These are phyloP conservation scores for Metallyticus violacea DNA, from an alignment of 2,888 invertebrate genomes.

Conservation along the genomic window DNA sequence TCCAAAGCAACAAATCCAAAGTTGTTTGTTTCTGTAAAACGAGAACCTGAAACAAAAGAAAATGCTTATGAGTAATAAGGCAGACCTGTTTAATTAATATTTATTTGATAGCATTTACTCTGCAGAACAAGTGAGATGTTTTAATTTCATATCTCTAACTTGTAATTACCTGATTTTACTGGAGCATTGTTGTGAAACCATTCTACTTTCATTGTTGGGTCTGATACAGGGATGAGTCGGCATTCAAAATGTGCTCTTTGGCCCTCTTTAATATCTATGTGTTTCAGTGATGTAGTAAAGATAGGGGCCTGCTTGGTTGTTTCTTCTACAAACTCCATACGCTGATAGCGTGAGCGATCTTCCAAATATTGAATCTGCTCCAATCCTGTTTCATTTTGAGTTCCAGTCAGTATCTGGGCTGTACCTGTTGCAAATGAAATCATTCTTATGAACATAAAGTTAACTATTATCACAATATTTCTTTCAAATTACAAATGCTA, in stretches of 20 bases:
- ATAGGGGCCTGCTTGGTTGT: slow-evolving; percentile 87
- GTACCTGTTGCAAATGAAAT: slow-evolving; percentile 43
- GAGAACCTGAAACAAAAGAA: slow-evolving; percentile 57
- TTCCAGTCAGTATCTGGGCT: slow-evolving; percentile 77
- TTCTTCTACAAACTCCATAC: slow-evolving; percentile 75
- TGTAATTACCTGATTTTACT: slow-evolving; percentile 68
- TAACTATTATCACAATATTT: not conserved
- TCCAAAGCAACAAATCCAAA: slow-evolving; percentile 97
- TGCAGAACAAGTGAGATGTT: not conserved
- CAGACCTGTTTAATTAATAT: not conserved
- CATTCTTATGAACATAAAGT: not conserved
- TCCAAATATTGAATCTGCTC: slow-evolving; percentile 88
- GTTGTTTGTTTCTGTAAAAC: slow-evolving; percentile 94
- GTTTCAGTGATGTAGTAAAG: slow-evolving; percentile 89
- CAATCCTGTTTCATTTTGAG: slow-evolving; percentile 83
- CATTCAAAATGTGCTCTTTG: slow-evolving; percentile 94
- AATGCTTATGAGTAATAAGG: not conserved
- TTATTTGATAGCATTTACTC: not conserved
- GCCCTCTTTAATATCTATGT: slow-evolving; percentile 89
- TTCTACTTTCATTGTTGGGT: slow-evolving; percentile 89
- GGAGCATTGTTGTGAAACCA: slow-evolving; percentile 93
- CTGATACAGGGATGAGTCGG: slow-evolving; percentile 89
- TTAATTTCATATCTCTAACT: not conserved
- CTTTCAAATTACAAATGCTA: not conserved
- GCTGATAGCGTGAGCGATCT: slow-evolving; percentile 74